A percentile compares a stretch with the other conserved stretches of the same genome.
Evolutionary conservation across 2,888 invertebrate species (phyloP).

Genomic region (Drosophila limbata): DNA sequence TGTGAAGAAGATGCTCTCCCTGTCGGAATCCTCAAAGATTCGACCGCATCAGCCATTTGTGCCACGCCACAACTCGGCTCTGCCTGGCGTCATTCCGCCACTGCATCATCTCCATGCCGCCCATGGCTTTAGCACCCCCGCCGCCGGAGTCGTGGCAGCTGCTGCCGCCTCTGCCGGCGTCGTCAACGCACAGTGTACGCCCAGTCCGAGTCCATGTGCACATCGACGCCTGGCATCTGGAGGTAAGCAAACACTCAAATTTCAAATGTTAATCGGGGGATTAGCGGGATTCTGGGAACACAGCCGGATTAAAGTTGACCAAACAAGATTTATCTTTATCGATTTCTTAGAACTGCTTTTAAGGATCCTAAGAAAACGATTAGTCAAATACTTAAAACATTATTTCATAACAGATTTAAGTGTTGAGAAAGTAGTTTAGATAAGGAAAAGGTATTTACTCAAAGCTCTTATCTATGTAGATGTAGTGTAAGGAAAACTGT

Average conservation of each 20-base stretch:
- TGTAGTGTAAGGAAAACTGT: no score
- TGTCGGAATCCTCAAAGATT: constrained; percentile 95
- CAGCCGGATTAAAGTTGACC: not conserved
- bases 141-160: constrained; percentile 44
- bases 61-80: constrained; percentile 87
- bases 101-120: constrained; percentile 84
- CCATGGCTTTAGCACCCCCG: constrained; percentile 64
- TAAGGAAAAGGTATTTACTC: not conserved
- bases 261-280: constrained; percentile 2
- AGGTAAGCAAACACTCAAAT: constrained; percentile 68
- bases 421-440: not conserved
- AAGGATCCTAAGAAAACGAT: not conserved
- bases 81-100: constrained; percentile 86
- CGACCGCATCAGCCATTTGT: constrained; percentile 92
- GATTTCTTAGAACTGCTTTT: not conserved
- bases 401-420: not conserved
- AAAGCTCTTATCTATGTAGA: not conserved
- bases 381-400: not conserved
- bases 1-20: constrained; percentile 96
- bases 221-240: constrained; percentile 88
- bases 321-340: not conserved
- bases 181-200: constrained; percentile 65
- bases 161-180: constrained; percentile 41
- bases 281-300: constrained; percentile 20
- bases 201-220: constrained; percentile 86